These are phyloP conservation scores for Druon quercuslanigerum DNA, from an alignment of 1,140 invertebrate species.

Conservation along the genomic window DNA sequence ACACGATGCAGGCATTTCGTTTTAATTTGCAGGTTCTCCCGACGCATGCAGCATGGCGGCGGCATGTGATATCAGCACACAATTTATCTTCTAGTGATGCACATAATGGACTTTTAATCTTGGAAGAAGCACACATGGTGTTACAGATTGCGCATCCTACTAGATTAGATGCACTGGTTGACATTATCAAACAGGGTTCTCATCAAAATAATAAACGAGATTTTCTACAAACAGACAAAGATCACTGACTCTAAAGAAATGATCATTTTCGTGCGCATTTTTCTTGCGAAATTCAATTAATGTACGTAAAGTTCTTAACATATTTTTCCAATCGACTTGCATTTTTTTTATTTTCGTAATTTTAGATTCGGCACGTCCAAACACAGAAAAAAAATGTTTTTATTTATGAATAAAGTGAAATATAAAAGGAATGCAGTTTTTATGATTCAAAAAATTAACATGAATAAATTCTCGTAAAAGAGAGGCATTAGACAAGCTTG, in stretches of 20 bases:
- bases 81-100: slow-evolving; percentile 77
- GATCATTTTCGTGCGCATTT: too few relatives aligned
- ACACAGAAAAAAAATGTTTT: too few relatives aligned
- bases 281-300: too few relatives aligned
- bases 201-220: slow-evolving; percentile 50
- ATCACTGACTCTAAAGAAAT: not conserved
- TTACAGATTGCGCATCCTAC: slow-evolving; percentile 75
- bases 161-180: slow-evolving; percentile 69
- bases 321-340: too few relatives aligned
- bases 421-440: too few relatives aligned
- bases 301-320: too few relatives aligned
- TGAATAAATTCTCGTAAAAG: too few relatives aligned
- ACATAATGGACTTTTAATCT: slow-evolving; percentile 78
- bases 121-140: slow-evolving; percentile 81
- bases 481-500: too few relatives aligned
- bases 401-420: too few relatives aligned
- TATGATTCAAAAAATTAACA: too few relatives aligned
- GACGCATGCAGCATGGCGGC: slow-evolving; percentile 78
- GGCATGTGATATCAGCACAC: slow-evolving; percentile 78
- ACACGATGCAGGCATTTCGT: slow-evolving; percentile 14
- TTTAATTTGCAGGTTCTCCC: slow-evolving; percentile 66
- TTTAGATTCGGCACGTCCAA: too few relatives aligned
- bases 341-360: too few relatives aligned
- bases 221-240: not conserved
- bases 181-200: slow-evolving; percentile 64